phyloP scores from a whole-genome alignment of 2,797 vertebrate genomes.

The Thamnophis elegans region DNA sequence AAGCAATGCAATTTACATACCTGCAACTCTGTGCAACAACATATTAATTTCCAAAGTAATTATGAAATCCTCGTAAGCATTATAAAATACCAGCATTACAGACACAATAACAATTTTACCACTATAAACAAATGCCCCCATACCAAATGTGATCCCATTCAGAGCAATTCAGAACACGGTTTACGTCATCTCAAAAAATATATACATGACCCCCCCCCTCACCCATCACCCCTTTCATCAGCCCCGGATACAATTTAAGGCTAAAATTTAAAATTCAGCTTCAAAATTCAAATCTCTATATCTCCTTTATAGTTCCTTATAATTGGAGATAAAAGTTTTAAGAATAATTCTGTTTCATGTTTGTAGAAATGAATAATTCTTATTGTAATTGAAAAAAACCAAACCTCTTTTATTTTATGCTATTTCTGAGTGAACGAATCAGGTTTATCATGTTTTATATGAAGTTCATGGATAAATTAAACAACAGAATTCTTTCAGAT shows the following conservation, averaged over 20 bases:
- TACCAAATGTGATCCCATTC: not conserved
- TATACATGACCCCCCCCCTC: not conserved
- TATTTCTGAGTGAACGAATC: not conserved
- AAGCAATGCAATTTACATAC: not conserved
- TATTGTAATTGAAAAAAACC: not conserved
- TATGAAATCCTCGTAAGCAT: not conserved
- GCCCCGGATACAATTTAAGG: not conserved
- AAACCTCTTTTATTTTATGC: not conserved
- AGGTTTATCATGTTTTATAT: not conserved
- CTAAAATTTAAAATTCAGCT: not conserved
- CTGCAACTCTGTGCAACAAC: not conserved
- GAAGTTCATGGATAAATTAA: not conserved
- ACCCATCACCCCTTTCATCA: not conserved
- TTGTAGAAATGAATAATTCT: not conserved
- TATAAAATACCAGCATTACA: not conserved
- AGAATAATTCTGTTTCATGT: not conserved
- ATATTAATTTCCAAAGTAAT: not conserved
- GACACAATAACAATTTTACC: not conserved
- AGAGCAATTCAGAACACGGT: not conserved
- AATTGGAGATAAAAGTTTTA: not conserved
- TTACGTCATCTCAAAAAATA: not conserved
- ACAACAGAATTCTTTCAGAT: not conserved
- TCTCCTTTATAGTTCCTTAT: not conserved
- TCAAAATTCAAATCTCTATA: not conserved
- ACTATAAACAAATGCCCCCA: not conserved